Conservation (phyloP, 1,140 invertebrate species). For the Lamellibrachia luymesi region DNA sequence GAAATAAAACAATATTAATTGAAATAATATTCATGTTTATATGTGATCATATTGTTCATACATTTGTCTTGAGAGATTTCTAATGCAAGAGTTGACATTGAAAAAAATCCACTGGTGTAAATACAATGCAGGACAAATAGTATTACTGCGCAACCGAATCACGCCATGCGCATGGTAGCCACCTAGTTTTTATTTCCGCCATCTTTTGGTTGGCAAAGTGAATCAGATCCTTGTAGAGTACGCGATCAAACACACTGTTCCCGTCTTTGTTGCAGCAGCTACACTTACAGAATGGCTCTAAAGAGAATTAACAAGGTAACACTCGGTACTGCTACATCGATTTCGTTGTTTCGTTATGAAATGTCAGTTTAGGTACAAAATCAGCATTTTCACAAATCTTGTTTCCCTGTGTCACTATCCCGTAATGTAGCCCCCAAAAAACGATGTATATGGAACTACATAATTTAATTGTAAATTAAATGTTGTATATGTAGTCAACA, state of each 20-base stretch:
- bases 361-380: neutral
- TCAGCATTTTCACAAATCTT: neutral
- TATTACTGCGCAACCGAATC: neutral
- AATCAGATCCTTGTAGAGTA: slow-evolving; percentile 5
- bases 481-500: neutral
- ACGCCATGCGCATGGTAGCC: neutral
- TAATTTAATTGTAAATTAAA: neutral
- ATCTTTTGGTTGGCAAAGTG: slow-evolving; percentile 4
- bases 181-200: slow-evolving; percentile 4
- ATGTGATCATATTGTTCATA: neutral
- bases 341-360: neutral
- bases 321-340: neutral
- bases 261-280: slow-evolving; percentile 5
- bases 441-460: neutral
- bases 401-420: neutral
- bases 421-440: neutral
- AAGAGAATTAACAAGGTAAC: slow-evolving; percentile 27
- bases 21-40: neutral
- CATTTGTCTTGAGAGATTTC: neutral
- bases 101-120: neutral
- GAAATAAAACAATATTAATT: neutral
- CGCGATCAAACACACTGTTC: neutral
- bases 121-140: neutral
- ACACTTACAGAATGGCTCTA: slow-evolving; percentile 19
- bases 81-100: neutral